phyloP scores from a whole-genome alignment of 2,113 vertebrate genomes.

The Neoarius graeffei region DNA sequence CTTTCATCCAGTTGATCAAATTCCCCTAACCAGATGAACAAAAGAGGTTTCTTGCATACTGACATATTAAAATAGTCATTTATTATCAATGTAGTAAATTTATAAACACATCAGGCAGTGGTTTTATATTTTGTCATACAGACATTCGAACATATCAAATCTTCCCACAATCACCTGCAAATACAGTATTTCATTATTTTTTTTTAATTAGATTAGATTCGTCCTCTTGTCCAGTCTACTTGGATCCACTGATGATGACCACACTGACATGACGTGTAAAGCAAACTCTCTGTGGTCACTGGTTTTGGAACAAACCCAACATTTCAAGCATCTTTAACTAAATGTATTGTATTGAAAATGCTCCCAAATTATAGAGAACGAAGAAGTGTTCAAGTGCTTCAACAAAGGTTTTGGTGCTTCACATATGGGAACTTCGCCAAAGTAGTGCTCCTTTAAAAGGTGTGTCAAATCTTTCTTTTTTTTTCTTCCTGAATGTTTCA shows the following conservation, averaged over 20 bases:
- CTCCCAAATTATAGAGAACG: slow-evolving; percentile 25
- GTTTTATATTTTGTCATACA: slow-evolving; percentile 71
- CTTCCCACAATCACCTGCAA: slow-evolving; percentile 54
- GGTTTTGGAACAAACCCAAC: slow-evolving; percentile 70
- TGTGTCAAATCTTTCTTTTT: slow-evolving; percentile 20
- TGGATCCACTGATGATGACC: slow-evolving; percentile 18
- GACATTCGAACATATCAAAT: slow-evolving; percentile 57
- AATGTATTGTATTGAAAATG: slow-evolving; percentile 54
- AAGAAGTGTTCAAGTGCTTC: slow-evolving; percentile 37
- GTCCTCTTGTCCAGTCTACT: slow-evolving; percentile 34
- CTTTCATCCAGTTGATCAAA: neutral
- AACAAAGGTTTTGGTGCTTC: slow-evolving; percentile 35
- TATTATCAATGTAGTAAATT: slow-evolving; percentile 79
- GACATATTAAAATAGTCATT: slow-evolving; percentile 79
- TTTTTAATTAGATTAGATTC: slow-evolving; percentile 47
- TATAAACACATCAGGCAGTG: slow-evolving; percentile 80
- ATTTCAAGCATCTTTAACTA: slow-evolving; percentile 46
- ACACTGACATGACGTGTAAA: slow-evolving; percentile 39
- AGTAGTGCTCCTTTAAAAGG: slow-evolving; percentile 36
- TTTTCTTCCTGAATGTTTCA: slow-evolving; percentile 28
- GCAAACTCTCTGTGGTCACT: slow-evolving; percentile 48
- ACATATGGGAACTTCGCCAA: slow-evolving; percentile 37
- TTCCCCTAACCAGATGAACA: neutral
- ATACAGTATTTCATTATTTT: slow-evolving; percentile 62
- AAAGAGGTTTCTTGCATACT: slow-evolving; percentile 29